A percentile compares a stretch with the other conserved stretches of the same genome.
These are phyloP conservation scores for Bombus confusus DNA, from an alignment of 1,140 invertebrate species.

Conservation along the genomic window DNA sequence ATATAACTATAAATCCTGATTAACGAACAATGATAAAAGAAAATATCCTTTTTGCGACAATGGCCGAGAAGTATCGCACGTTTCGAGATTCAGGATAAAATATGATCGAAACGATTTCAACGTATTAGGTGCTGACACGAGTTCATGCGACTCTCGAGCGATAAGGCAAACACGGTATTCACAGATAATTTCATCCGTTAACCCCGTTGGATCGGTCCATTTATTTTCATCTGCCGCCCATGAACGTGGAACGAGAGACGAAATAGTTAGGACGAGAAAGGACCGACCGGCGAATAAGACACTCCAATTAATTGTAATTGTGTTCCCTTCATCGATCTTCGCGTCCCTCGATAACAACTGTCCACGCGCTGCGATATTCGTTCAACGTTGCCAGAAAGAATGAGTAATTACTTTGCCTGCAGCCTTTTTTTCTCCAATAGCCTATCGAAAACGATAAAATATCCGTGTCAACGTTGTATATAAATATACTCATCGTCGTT, in stretches of 20 bases:
- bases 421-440: neutral
- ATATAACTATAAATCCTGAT: neutral
- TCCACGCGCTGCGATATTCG: slow-evolving; percentile 28
- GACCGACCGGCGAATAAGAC: slow-evolving; percentile 28
- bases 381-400: slow-evolving; percentile 33
- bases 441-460: slow-evolving; percentile 34
- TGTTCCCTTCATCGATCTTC: slow-evolving; percentile 53
- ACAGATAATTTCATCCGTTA: slow-evolving; percentile 65
- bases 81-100: neutral
- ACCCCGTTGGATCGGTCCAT: slow-evolving; percentile 52
- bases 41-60: neutral
- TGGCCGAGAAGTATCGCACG: neutral
- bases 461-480: neutral
- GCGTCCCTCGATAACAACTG: slow-evolving; percentile 37
- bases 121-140: slow-evolving; percentile 1
- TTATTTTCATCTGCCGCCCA: slow-evolving; percentile 53
- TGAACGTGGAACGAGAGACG: neutral
- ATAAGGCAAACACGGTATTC: slow-evolving; percentile 25
- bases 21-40: neutral
- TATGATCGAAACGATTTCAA: neutral
- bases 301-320: slow-evolving; percentile 61
- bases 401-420: slow-evolving; percentile 44
- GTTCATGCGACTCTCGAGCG: neutral
- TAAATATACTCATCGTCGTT: slow-evolving; percentile 18
- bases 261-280: slow-evolving; percentile 32